These are phyloP conservation scores for Cydia fagiglandana DNA, from an alignment of 1,140 invertebrate species.

Conservation along the genomic window DNA sequence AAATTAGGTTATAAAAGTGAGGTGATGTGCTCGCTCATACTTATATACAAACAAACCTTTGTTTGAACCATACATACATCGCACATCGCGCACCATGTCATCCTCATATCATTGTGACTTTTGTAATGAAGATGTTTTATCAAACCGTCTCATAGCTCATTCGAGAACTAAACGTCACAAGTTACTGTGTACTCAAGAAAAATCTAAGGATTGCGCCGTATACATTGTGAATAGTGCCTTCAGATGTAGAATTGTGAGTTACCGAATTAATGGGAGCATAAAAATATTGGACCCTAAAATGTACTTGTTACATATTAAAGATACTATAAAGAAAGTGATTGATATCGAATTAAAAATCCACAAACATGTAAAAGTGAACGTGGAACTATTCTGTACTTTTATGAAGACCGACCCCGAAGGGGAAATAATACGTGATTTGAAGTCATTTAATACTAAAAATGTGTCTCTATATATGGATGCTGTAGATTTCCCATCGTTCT, in stretches of 20 bases:
- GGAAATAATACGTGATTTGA: background rate
- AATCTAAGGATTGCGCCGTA: background rate
- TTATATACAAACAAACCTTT: too few relatives aligned
- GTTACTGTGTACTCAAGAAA: background rate
- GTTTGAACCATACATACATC: too few relatives aligned
- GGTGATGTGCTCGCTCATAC: too few relatives aligned
- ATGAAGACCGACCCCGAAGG: background rate
- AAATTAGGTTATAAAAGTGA: too few relatives aligned
- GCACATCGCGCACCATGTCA: too few relatives aligned
- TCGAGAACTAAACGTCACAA: slow-evolving; percentile 16
- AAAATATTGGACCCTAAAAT: background rate
- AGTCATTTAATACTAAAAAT: background rate
- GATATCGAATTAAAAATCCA: background rate
- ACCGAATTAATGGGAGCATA: background rate
- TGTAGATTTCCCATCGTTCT: background rate
- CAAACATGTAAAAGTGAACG: background rate
- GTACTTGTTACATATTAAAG: background rate
- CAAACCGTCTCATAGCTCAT: background rate
- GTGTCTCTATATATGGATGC: background rate
- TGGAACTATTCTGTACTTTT: background rate
- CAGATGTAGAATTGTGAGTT: background rate
- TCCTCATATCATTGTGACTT: too few relatives aligned
- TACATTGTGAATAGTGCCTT: background rate
- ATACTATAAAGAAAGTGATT: background rate
- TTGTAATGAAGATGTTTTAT: too few relatives aligned